Evolutionary conservation across 1,140 invertebrate species (phyloP).

Genomic region (Coelopa frigida): DNA sequence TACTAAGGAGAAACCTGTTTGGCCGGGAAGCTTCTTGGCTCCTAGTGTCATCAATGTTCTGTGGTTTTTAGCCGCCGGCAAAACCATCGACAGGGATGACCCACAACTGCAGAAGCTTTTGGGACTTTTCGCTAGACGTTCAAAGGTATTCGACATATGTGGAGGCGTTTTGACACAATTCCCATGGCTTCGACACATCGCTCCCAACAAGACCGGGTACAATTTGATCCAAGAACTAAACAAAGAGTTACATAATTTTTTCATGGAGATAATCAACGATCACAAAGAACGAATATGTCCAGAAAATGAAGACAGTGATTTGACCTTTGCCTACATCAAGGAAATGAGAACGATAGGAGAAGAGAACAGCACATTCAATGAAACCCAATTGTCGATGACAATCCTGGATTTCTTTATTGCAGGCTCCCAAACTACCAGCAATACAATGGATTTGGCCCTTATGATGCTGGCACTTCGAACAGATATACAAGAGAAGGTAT

Average conservation of each 20-base stretch:
- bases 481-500: conserved; percentile 59
- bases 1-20: conserved; percentile 33
- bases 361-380: conserved; percentile 51
- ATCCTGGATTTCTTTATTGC: conserved; percentile 66
- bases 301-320: conserved; percentile 50
- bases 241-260: conserved; percentile 50
- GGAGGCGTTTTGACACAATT: conserved; percentile 61
- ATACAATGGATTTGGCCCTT: conserved; percentile 62
- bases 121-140: conserved; percentile 54
- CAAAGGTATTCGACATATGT: conserved; percentile 60
- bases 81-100: conserved; percentile 45
- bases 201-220: conserved; percentile 60
- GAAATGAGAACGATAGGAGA: conserved; percentile 53
- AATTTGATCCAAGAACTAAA: conserved; percentile 59
- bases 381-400: conserved; percentile 61
- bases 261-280: conserved; percentile 55
- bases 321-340: conserved; percentile 69
- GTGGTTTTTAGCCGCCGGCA: conserved; percentile 65
- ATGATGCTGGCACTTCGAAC: conserved; percentile 59
- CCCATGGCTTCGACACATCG: conserved; percentile 62
- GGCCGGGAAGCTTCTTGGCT: conserved; percentile 46
- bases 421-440: conserved; percentile 64
- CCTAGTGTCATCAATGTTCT: conserved; percentile 65
- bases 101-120: conserved; percentile 53
- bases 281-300: conserved; percentile 51